Evolutionary conservation across 1,140 invertebrate genomes (phyloP), one percentile per base, ranked within the genome.

Genomic region (Drosophila ercepeae): DNA sequence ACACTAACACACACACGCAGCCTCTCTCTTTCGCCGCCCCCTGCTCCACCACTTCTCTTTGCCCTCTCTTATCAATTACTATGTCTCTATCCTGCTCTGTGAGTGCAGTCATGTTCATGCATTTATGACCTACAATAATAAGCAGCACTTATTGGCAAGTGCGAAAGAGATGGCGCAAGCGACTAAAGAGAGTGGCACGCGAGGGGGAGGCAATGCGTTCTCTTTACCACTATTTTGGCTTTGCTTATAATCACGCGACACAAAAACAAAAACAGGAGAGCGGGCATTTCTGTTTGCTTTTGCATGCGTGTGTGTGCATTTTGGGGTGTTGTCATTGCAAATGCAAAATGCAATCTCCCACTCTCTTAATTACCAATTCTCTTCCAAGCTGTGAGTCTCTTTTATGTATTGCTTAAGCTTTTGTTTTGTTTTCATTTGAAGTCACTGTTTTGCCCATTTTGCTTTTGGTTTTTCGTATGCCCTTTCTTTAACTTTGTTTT

Each of bases 61-160:
- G 18, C 27, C 2, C 9, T 55, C 29, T 46, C 16, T 13, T 36
- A 14, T 18, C 36, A 34, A 21, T 44, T 23, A 13, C 46, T 34
- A 34, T 19, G 25, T 9, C 27, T 42, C 34, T 19, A 23, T 58
- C 29, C 9, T 32, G 11, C 29, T 32, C 29, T 32, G 36, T 9
- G 46, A 61, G 42, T 81, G 77, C 78, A 81, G 55, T 81, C 77
- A 75, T 79, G 65, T 75, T 77, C 59, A 75, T 81, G 77, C 77
- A 81, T 81, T 81, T 81, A 82, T 81, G 77, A 81, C 77, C 77
- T 81, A 81, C 77, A 81, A 81, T 81, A 81, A 81, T 76, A 72
- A 53, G 67, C 51, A 53, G 39, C 55, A 13, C 29, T 44, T 19
- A 50, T 44, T 32, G 32, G 25, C 13, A n/a, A 45, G 63, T 51